These are phyloP conservation scores for Magallana nippona DNA, from an alignment of 2,888 invertebrate genomes.

Conservation along the genomic window DNA sequence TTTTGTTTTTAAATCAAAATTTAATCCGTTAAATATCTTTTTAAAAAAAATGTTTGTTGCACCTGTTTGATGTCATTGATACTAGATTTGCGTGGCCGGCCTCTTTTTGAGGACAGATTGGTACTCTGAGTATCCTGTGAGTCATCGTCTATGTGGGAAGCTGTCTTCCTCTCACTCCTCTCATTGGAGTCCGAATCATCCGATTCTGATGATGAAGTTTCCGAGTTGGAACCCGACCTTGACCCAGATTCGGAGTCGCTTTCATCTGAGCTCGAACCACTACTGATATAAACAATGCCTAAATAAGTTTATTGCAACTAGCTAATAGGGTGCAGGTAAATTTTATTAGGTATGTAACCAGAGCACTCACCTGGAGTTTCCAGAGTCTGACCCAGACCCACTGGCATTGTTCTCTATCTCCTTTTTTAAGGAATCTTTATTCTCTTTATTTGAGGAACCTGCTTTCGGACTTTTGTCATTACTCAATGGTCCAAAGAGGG, in stretches of 20 bases:
- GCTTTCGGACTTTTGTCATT: slow-evolving; percentile 49
- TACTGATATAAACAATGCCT: slow-evolving; percentile 32
- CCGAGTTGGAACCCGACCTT: slow-evolving; percentile 66
- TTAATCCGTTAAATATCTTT: too few species aligned
- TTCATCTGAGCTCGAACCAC: slow-evolving; percentile 49
- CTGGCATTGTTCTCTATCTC: slow-evolving; percentile 49
- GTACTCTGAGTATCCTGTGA: slow-evolving; percentile 56
- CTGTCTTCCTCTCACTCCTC: slow-evolving; percentile 39
- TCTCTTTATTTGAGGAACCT: slow-evolving; percentile 44
- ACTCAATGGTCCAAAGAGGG: slow-evolving; percentile 67
- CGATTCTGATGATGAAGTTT: slow-evolving; percentile 52
- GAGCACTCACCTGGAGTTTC: slow-evolving; percentile 42
- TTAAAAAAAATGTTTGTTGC: background rate
- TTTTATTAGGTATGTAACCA: background rate
- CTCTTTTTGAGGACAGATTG: slow-evolving; percentile 43
- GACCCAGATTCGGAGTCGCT: slow-evolving; percentile 66
- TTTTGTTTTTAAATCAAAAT: background rate
- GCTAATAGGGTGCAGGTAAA: too few species aligned
- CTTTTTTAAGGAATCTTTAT: slow-evolving; percentile 50
- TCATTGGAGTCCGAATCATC: slow-evolving; percentile 56
- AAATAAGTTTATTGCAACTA: background rate
- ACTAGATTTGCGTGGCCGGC: slow-evolving; percentile 51
- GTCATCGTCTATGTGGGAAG: slow-evolving; percentile 63
- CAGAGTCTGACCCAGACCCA: slow-evolving; percentile 48
- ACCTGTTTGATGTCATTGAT: slow-evolving; percentile 68